Evolutionary conservation across 2,888 invertebrate genomes (phyloP).

Genomic region (Dendrolimus houi): DNA sequence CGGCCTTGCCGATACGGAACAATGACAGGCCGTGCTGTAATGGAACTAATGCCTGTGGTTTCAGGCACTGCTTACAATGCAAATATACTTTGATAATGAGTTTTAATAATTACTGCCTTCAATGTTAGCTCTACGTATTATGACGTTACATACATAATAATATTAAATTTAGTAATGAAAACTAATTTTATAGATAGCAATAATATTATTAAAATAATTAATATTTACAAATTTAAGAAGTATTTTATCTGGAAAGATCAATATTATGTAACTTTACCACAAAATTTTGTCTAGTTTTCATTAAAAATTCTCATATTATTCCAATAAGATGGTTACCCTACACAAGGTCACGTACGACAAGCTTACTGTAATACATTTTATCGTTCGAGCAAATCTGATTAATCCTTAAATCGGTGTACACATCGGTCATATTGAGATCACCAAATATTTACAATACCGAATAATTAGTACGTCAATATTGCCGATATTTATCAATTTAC

Average conservation of each 20-base stretch:
- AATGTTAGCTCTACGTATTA: too few relatives aligned
- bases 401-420: background rate
- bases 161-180: too few relatives aligned
- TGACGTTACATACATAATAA: too few relatives aligned
- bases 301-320: background rate
- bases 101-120: background rate
- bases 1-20: conserved; percentile 65
- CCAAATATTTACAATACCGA: background rate
- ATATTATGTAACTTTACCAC: too few relatives aligned
- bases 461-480: background rate
- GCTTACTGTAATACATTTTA: background rate
- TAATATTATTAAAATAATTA: too few relatives aligned
- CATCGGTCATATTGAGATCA: background rate
- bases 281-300: too few relatives aligned
- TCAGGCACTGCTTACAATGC: conserved; percentile 13
- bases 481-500: background rate
- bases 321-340: conserved; percentile 16
- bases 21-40: conserved; percentile 31
- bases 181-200: too few relatives aligned
- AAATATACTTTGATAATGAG: background rate
- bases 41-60: conserved; percentile 21
- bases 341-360: background rate
- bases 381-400: background rate
- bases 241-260: too few relatives aligned
- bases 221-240: too few relatives aligned